Evolutionary conservation across 1,140 invertebrate species (phyloP).

Genomic region (Bacillus rossius): DNA sequence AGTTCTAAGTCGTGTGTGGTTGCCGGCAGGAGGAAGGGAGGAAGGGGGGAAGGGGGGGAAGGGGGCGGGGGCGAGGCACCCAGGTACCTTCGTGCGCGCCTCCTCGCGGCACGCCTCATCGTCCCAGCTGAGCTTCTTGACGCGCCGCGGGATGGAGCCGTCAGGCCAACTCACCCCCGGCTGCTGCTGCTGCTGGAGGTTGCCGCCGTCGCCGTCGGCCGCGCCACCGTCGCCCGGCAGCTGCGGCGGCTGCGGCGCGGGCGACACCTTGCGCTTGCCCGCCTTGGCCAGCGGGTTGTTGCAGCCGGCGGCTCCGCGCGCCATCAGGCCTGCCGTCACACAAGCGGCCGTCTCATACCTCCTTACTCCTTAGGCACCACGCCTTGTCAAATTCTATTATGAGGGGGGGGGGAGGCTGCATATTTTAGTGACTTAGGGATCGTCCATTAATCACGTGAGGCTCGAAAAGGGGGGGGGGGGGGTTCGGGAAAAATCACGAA

Average conservation of each 20-base stretch:
- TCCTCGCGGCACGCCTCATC: conserved; percentile 44
- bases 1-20: no score
- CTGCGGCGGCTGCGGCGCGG: conserved; percentile 42
- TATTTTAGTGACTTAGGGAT: no score
- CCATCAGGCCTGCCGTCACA: conserved; percentile 33
- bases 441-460: no score
- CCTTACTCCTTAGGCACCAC: background rate
- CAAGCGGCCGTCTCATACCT: background rate
- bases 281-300: background rate
- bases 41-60: background rate
- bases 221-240: conserved; percentile 13
- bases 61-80: background rate
- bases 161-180: conserved; percentile 41
- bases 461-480: no score
- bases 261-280: conserved; percentile 42
- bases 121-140: conserved; percentile 70
- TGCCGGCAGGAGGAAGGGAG: background rate
- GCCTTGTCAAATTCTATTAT: background rate
- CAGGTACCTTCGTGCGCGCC: background rate
- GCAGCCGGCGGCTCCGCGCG: conserved; percentile 8
- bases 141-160: conserved; percentile 52
- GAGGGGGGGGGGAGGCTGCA: background rate
- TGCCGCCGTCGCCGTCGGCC: background rate
- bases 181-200: background rate
- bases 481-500: no score